A percentile compares a stretch with the other conserved stretches of the same genome.
These are phyloP conservation scores for Smithornis capensis DNA, from an alignment of 2,113 vertebrate genomes.

Conservation along the genomic window DNA sequence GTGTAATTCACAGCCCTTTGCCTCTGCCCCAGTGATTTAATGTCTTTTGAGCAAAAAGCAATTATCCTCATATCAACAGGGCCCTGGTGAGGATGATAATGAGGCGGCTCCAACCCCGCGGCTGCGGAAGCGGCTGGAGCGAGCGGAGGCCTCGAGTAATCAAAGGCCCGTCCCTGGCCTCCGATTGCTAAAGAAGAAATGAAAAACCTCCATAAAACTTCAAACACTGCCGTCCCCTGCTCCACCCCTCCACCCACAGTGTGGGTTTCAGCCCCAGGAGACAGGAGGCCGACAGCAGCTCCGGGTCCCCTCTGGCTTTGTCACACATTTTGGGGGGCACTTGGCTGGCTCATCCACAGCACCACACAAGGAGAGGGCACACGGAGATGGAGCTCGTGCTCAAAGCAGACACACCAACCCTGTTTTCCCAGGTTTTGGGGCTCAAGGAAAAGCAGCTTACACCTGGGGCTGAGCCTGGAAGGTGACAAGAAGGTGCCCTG, in stretches of 20 bases:
- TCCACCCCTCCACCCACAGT: background rate
- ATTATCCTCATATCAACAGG: constrained; percentile 55
- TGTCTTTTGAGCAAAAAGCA: constrained; percentile 65
- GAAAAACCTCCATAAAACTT: constrained; percentile 4
- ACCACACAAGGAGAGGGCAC: background rate
- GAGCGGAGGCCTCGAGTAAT: constrained; percentile 13
- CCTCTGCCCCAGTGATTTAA: constrained; percentile 25
- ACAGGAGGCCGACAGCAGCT: background rate
- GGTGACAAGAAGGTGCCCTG: background rate
- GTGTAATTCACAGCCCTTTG: constrained; percentile 32
- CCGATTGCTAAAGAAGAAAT: background rate
- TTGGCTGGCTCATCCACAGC: fast-evolving
- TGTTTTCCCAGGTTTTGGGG: background rate
- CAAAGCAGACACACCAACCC: background rate
- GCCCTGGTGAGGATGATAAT: constrained; percentile 5
- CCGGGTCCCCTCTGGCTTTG: fast-evolving
- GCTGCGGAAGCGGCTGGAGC: constrained; percentile 13
- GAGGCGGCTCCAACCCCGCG: background rate
- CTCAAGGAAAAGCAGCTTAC: background rate
- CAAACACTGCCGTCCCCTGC: fast-evolving
- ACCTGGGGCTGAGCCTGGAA: fast-evolving
- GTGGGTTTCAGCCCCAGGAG: background rate
- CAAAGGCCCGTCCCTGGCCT: background rate
- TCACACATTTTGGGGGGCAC: background rate
- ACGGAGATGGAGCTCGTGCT: fast-evolving